These are phyloP conservation scores for Calcarius ornatus DNA, from an alignment of 2,113 vertebrate genomes.

Conservation along the genomic window DNA sequence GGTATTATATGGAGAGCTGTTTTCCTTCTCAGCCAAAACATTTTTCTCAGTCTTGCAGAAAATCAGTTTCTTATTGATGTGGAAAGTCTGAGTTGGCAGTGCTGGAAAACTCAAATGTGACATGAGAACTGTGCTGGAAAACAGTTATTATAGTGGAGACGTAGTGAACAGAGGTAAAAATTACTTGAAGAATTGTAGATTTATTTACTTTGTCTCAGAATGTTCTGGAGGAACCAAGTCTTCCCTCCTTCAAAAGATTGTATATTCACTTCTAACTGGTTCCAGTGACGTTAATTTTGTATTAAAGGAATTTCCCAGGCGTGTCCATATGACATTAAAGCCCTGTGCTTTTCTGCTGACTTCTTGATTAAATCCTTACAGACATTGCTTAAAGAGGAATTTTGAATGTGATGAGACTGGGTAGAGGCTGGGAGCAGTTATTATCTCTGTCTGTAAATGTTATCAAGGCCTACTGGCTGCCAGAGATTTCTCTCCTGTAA, in stretches of 20 bases:
- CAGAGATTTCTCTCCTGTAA: not conserved
- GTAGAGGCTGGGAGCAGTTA: not conserved
- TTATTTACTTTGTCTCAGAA: not conserved
- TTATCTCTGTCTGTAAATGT: not conserved
- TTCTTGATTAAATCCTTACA: not conserved
- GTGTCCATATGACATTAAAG: not conserved
- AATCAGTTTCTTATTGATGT: not conserved
- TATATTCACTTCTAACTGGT: not conserved
- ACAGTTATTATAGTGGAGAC: not conserved
- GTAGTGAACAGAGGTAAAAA: not conserved
- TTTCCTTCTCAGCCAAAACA: slow-evolving; percentile 3
- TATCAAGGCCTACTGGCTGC: not conserved
- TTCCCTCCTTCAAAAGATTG: not conserved
- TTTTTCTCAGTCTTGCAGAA: not conserved
- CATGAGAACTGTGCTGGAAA: not conserved
- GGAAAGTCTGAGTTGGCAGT: slow-evolving; percentile 7
- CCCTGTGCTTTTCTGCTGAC: not conserved
- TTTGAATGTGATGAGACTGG: not conserved
- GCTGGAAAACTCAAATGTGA: not conserved
- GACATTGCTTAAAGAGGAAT: not conserved
- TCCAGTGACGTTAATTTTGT: not conserved
- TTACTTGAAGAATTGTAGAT: not conserved
- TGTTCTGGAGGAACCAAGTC: not conserved
- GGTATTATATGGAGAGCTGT: not conserved
- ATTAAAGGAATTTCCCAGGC: not conserved